phyloP scores from a whole-genome alignment of 2,888 invertebrate species.

The Oscheius myriophilus region DNA sequence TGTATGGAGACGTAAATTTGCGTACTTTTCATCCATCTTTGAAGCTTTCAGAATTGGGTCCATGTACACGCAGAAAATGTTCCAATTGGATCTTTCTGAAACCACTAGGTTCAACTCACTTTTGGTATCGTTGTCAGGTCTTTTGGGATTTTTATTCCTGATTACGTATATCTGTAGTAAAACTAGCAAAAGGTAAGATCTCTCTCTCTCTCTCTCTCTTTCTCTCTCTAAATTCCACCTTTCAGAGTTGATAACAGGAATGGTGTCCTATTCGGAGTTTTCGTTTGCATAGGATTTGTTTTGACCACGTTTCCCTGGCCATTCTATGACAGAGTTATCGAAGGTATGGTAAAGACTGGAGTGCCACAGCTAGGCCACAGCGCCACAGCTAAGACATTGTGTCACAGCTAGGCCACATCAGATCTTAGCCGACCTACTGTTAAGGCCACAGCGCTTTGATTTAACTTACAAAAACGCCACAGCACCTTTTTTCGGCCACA shows the following conservation, averaged over 20 bases:
- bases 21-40: neutral
- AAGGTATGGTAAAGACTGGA: no score
- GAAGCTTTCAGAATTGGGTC: conserved; percentile 26
- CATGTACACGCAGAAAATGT: conserved; percentile 31
- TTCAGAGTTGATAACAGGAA: conserved; percentile 37
- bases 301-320: conserved; percentile 31
- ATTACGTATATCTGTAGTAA: conserved; percentile 37
- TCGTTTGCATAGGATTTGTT: conserved; percentile 35
- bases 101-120: conserved; percentile 27
- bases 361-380: no score
- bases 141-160: conserved; percentile 37
- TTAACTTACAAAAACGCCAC: no score
- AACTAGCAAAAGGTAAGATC: conserved; percentile 32
- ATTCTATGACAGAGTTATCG: conserved; percentile 23
- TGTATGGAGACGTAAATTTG: conserved; percentile 33
- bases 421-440: no score
- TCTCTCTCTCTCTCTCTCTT: neutral
- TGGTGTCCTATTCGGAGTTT: conserved; percentile 32
- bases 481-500: no score
- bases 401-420: no score
- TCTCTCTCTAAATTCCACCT: neutral
- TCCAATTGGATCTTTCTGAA: conserved; percentile 6
- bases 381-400: no score
- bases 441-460: no score
- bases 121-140: conserved; percentile 28